Conservation (phyloP, 2,113 vertebrate genomes). For the Bubo blakistoni region DNA sequence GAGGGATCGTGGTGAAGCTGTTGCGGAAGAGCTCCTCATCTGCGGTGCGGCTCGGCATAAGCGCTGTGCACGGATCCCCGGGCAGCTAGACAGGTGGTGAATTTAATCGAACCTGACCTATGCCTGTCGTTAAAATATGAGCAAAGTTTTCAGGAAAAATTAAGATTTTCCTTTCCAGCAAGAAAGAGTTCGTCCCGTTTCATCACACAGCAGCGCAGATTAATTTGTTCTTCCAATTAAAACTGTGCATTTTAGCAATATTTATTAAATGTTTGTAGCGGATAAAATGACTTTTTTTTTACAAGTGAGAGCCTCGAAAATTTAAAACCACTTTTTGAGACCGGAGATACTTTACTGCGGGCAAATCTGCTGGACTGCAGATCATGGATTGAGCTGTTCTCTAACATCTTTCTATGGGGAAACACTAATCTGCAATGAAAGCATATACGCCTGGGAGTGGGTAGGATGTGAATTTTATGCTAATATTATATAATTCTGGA, state of each 20-base stretch:
- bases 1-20: neutral
- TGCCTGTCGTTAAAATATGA: neutral
- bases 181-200: neutral
- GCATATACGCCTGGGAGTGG: rapidly evolving
- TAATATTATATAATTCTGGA: neutral
- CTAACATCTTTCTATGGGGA: neutral
- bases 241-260: neutral
- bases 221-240: neutral
- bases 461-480: neutral
- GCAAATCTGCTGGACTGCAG: neutral
- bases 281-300: neutral
- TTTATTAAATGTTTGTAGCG: neutral
- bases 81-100: neutral
- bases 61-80: no score
- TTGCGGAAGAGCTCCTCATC: neutral
- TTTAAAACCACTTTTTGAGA: neutral
- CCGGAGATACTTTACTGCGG: neutral
- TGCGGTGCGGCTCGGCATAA: neutral
- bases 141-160: neutral
- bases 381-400: neutral
- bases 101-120: neutral
- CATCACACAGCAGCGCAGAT: neutral
- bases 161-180: neutral
- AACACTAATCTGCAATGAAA: neutral
- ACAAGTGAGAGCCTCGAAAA: neutral